phyloP scores from a whole-genome alignment of 2,888 invertebrate species.

The Mystacides longicornis region DNA sequence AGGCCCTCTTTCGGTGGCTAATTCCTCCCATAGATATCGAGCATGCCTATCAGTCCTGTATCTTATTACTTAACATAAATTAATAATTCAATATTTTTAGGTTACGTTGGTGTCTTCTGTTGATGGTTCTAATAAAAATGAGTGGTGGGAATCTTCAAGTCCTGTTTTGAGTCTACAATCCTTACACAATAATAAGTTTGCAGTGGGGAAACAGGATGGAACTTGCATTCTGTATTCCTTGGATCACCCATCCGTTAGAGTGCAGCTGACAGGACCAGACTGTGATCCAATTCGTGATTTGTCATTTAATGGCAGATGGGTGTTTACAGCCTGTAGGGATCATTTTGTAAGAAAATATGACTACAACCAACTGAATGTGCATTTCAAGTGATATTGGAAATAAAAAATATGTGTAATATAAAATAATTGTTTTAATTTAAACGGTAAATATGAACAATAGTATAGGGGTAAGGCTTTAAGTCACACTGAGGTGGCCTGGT shows the following conservation, averaged over 20 bases:
- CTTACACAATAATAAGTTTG: slow-evolving; percentile 45
- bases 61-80: no score
- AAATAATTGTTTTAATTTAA: neutral
- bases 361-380: slow-evolving; percentile 43
- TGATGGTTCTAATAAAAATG: slow-evolving; percentile 34
- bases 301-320: slow-evolving; percentile 49
- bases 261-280: slow-evolving; percentile 62
- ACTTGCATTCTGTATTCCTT: slow-evolving; percentile 49
- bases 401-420: neutral
- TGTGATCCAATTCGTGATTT: slow-evolving; percentile 62
- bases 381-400: slow-evolving; percentile 35
- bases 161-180: slow-evolving; percentile 47
- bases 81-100: no score
- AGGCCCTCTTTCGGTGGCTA: no score
- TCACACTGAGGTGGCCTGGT: no score
- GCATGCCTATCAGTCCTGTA: no score
- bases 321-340: slow-evolving; percentile 60
- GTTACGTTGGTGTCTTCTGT: slow-evolving; percentile 34
- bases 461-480: no score
- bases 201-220: slow-evolving; percentile 57
- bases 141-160: slow-evolving; percentile 50
- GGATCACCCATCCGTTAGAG: slow-evolving; percentile 35
- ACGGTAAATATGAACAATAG: no score
- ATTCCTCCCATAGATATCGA: no score
- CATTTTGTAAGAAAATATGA: slow-evolving; percentile 56